Conservation (phyloP, 2,888 invertebrate species). For the Meteorus colon region DNA sequence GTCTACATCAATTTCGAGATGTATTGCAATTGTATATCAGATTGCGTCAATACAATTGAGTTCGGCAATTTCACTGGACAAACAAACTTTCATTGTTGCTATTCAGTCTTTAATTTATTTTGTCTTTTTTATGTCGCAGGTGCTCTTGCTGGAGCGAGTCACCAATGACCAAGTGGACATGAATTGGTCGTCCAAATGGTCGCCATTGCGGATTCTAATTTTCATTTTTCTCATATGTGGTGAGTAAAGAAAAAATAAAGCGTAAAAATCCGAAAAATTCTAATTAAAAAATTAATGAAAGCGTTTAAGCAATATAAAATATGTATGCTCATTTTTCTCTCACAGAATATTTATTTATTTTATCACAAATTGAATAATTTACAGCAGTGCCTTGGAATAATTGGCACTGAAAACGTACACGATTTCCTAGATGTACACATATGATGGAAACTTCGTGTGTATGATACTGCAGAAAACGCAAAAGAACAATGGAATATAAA, state of each 20-base stretch:
- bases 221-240: slow-evolving; percentile 68
- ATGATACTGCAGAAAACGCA: background rate
- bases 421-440: background rate
- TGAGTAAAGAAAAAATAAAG: slow-evolving; percentile 53
- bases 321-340: background rate
- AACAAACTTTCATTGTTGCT: background rate
- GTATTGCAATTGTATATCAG: background rate
- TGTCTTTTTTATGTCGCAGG: slow-evolving; percentile 44
- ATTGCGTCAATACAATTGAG: slow-evolving; percentile 2
- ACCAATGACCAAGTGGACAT: slow-evolving; percentile 71
- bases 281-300: background rate
- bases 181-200: slow-evolving; percentile 70
- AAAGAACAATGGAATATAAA: background rate
- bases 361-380: background rate
- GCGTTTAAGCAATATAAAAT: background rate
- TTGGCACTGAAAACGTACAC: background rate
- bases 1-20: background rate
- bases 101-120: slow-evolving; percentile 10
- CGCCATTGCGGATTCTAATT: slow-evolving; percentile 67
- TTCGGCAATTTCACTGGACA: background rate
- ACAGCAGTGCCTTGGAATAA: background rate
- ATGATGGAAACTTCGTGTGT: background rate
- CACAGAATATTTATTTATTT: background rate
- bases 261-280: background rate
- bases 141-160: slow-evolving; percentile 55